A percentile compares a stretch with the other conserved stretches of the same genome.
Evolutionary conservation across 2,113 vertebrate species (phyloP).

Genomic region (Okapia johnstoni): DNA sequence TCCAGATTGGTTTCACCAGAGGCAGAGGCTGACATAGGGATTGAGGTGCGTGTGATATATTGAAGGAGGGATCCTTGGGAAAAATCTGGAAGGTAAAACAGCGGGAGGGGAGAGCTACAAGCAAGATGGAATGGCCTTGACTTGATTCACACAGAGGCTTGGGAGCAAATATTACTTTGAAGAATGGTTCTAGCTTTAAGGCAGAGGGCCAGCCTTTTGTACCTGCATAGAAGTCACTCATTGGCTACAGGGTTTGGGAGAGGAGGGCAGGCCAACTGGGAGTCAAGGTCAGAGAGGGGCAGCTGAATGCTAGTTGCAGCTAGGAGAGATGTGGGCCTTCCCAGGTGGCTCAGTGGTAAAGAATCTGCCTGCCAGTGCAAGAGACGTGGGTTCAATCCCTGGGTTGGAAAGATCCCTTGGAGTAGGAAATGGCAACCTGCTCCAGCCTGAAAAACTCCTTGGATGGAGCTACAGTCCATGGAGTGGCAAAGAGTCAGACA

Average conservation of each 20-base stretch:
- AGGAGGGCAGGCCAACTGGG: not conserved
- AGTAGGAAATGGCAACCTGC: not conserved
- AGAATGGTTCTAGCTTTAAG: not conserved
- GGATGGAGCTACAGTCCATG: not conserved
- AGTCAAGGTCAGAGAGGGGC: not conserved
- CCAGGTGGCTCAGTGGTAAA: not conserved
- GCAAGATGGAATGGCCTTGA: not conserved
- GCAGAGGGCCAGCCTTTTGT: not conserved
- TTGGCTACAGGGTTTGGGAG: not conserved
- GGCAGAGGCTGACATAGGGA: not conserved
- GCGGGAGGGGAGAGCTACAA: not conserved
- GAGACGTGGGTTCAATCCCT: not conserved
- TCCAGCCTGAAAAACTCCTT: not conserved
- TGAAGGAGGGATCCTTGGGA: not conserved
- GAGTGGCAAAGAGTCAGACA: not conserved
- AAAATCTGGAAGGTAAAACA: not conserved
- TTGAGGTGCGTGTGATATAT: not conserved
- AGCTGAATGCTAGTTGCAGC: not conserved
- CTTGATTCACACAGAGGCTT: not conserved
- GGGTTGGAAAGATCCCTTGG: not conserved
- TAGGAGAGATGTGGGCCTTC: not conserved
- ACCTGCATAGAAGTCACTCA: not conserved
- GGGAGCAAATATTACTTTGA: not conserved
- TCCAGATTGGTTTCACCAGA: not conserved
- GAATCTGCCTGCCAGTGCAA: not conserved